Conservation (phyloP, 2,797 vertebrate species). For the Spinus olivaceus region DNA sequence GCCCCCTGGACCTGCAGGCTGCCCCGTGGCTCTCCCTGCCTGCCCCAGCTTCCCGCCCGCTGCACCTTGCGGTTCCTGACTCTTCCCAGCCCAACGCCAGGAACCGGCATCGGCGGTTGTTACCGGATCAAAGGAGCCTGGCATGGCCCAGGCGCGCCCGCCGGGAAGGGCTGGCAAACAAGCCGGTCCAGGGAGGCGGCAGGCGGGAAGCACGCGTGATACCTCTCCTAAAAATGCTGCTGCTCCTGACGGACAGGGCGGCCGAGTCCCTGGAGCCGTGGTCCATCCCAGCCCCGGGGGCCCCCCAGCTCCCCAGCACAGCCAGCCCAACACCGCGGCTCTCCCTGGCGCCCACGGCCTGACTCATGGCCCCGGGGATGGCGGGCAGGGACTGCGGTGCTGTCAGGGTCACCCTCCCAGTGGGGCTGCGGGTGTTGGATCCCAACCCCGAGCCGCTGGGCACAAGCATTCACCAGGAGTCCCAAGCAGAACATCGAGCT, state of each 20-base stretch:
- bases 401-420: neutral
- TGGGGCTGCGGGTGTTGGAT: rapidly evolving
- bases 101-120: neutral
- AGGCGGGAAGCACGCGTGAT: constrained; percentile 35
- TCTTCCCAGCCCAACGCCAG: neutral
- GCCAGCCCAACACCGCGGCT: neutral
- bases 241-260: constrained; percentile 22
- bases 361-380: neutral
- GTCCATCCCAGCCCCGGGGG: constrained; percentile 18
- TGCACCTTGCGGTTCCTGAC: constrained; percentile 33
- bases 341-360: neutral
- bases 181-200: constrained; percentile 16
- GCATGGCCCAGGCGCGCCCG: constrained; percentile 1
- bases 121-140: constrained; percentile 11
- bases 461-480: rapidly evolving
- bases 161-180: constrained; percentile 42
- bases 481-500: rapidly evolving
- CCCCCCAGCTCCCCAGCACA: neutral
- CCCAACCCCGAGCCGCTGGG: neutral
- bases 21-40: neutral
- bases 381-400: neutral
- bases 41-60: neutral
- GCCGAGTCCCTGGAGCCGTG: neutral
- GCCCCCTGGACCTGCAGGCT: neutral
- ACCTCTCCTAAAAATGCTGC: constrained; percentile 62